These are phyloP conservation scores for Hemicordylus capensis DNA, from an alignment of 2,113 vertebrate genomes.

Conservation along the genomic window DNA sequence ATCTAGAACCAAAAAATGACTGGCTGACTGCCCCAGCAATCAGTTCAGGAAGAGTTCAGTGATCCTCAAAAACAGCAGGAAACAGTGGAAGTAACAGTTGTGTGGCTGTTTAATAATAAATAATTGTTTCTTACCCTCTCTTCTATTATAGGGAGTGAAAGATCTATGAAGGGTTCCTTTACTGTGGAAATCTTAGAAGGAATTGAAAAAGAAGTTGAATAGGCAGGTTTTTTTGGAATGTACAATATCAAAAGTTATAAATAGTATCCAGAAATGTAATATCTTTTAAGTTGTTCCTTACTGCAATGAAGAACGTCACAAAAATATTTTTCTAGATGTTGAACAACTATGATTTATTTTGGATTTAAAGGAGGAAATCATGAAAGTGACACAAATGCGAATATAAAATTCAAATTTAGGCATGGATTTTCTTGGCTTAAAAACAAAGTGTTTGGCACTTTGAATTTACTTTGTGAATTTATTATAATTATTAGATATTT, in stretches of 20 bases:
- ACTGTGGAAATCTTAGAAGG: slow-evolving; percentile 90
- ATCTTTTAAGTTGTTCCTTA: slow-evolving; percentile 29
- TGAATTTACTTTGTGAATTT: neutral
- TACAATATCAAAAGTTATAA: slow-evolving; percentile 20
- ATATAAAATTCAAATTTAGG: neutral
- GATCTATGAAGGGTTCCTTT: slow-evolving; percentile 97
- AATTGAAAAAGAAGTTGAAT: slow-evolving; percentile 60
- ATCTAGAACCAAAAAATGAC: no score
- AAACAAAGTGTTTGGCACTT: neutral
- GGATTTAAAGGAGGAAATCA: no score
- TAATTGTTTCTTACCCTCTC: slow-evolving; percentile 88
- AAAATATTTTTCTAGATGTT: neutral
- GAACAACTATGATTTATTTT: neutral
- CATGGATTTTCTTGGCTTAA: neutral
- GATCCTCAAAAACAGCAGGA: neutral
- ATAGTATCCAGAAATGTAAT: slow-evolving; percentile 8
- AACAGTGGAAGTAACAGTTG: neutral
- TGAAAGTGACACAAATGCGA: neutral
- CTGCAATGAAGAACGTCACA: slow-evolving; percentile 62
- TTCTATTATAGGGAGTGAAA: slow-evolving; percentile 97
- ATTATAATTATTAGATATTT: neutral
- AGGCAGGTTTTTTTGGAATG: neutral
- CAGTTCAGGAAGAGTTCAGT: neutral
- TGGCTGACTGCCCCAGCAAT: neutral
- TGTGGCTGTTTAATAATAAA: slow-evolving; percentile 17